Conservation (phyloP, 2,113 vertebrate species). For the Cinclus mexicanus region DNA sequence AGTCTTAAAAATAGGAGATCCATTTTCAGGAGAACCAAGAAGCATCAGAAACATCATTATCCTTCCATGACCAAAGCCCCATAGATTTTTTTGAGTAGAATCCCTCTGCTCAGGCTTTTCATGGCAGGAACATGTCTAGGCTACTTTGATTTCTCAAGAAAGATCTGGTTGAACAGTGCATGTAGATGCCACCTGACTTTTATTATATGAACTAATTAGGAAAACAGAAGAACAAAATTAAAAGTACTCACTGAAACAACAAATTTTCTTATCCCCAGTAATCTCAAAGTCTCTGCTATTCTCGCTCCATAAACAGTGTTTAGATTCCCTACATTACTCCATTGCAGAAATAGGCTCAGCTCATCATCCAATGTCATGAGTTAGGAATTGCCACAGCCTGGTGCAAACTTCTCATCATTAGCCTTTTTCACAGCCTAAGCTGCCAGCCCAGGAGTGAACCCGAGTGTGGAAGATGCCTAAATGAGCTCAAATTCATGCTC, state of each 20-base stretch:
- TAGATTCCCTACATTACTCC: background rate
- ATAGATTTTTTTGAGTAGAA: background rate
- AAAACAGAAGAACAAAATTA: background rate
- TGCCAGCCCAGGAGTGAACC: background rate
- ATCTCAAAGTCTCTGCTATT: background rate
- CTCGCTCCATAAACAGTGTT: background rate
- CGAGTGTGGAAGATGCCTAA: background rate
- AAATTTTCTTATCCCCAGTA: background rate
- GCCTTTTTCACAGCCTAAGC: background rate
- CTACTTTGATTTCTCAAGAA: background rate
- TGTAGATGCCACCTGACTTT: background rate
- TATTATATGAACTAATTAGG: background rate
- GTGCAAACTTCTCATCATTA: background rate
- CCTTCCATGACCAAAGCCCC: background rate
- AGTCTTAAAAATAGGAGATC: background rate
- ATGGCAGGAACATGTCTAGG: background rate
- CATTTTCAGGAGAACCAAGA: background rate
- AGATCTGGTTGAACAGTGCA: background rate
- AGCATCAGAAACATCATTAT: background rate
- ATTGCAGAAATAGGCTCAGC: background rate
- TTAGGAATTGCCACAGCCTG: background rate
- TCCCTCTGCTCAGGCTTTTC: background rate
- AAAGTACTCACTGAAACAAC: background rate
- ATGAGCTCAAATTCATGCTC: background rate
- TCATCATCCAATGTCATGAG: background rate